These are phyloP conservation scores for Serrognathus titanus DNA, from an alignment of 2,888 invertebrate genomes.

Conservation along the genomic window DNA sequence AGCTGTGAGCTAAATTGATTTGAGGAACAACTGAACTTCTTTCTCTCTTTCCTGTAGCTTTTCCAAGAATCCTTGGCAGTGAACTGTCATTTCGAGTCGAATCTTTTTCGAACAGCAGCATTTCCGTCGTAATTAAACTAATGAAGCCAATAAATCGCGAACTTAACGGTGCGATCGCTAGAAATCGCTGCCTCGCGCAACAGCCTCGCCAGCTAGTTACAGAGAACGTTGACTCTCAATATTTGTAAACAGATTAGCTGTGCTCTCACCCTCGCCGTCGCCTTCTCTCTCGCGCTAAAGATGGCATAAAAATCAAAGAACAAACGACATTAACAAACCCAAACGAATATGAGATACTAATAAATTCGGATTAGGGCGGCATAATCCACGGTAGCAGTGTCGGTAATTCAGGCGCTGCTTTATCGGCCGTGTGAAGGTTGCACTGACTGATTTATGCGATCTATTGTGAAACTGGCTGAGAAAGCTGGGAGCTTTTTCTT, in stretches of 20 bases:
- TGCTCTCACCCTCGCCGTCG: neutral
- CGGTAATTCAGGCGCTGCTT: conserved; percentile 33
- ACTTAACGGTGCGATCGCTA: no score
- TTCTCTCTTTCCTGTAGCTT: no score
- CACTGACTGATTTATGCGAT: conserved; percentile 34
- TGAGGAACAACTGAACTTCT: no score
- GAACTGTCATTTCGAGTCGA: neutral
- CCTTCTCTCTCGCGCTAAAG: neutral
- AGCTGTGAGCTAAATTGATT: no score
- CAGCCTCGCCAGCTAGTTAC: no score
- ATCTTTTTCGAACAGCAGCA: neutral
- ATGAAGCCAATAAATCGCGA: no score
- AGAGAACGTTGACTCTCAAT: neutral
- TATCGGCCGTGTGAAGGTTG: conserved; percentile 36
- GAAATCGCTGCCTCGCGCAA: no score
- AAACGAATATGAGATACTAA: conserved; percentile 37
- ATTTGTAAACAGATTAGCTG: conserved; percentile 12
- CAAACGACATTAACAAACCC: conserved; percentile 26
- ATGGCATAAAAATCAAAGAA: conserved; percentile 9
- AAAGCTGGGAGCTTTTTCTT: conserved; percentile 17
- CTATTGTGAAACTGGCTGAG: conserved; percentile 34
- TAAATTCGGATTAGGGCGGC: conserved; percentile 47
- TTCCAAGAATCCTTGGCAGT: conserved; percentile 12
- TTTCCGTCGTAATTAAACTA: no score
- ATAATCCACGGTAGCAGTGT: conserved; percentile 47